Conservation (phyloP, 2,888 invertebrate species). For the Amblyjoppa fuscipennis region DNA sequence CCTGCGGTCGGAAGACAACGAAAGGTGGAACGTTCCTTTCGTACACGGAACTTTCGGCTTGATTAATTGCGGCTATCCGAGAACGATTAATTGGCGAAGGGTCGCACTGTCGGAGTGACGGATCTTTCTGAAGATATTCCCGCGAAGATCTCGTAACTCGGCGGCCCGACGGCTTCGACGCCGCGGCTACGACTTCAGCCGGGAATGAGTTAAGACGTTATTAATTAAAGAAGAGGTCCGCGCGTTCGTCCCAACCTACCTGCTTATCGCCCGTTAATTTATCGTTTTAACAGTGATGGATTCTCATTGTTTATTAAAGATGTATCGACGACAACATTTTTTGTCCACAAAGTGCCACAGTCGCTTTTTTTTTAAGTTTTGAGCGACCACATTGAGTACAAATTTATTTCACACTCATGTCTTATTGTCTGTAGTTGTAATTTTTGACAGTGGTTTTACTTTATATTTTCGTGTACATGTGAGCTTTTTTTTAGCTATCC, state of each 20-base stretch:
- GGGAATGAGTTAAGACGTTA: conserved; percentile 51
- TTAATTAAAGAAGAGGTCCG: conserved; percentile 31
- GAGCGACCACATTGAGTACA: too few species aligned
- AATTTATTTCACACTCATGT: too few species aligned
- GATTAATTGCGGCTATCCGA: conserved; percentile 57
- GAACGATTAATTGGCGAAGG: conserved; percentile 59
- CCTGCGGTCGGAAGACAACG: neutral
- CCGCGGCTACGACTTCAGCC: conserved; percentile 3
- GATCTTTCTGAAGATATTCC: conserved; percentile 39
- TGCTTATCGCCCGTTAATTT: conserved; percentile 4
- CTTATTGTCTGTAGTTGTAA: too few species aligned
- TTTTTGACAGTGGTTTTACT: too few species aligned
- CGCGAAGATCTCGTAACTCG: conserved; percentile 31
- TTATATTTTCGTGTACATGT: too few species aligned
- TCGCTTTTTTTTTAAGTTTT: too few species aligned
- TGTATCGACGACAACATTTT: neutral
- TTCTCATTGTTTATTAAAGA: conserved; percentile 40
- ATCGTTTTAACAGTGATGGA: conserved; percentile 18
- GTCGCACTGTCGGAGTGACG: conserved; percentile 50
- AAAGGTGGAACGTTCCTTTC: conserved; percentile 13
- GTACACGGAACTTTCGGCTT: conserved; percentile 30
- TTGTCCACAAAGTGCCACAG: neutral
- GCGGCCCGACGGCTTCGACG: neutral
- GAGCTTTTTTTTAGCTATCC: too few species aligned
- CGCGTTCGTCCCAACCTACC: neutral